Evolutionary conservation across 2,113 vertebrate species (phyloP), one percentile per base, ranked within the genome.

Genomic region (Etheostoma cragini): DNA sequence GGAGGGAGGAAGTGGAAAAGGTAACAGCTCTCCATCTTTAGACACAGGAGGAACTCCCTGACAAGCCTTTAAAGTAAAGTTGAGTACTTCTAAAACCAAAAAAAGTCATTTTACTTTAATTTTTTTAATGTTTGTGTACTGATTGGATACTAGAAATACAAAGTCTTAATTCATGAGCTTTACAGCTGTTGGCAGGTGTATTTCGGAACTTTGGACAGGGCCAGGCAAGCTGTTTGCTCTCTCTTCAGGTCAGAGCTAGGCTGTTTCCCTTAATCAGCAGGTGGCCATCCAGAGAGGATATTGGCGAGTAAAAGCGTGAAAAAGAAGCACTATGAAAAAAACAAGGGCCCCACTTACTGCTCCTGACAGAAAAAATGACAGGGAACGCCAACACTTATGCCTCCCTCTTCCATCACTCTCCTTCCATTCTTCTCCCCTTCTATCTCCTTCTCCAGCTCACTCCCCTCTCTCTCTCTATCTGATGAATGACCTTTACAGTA

Each of bases 401-500:
- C 83, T 85, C 78, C 63, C 77, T 85, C 81, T 70, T 82, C 76
- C 71, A 79, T 88, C 87, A 72, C 72, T 53, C 63, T 64, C 76
- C 56, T 68, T 19, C 60, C 33, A 15, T 24, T 10, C 6, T 47
- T n/a, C 50, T 64, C 70, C 49, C 38, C 22, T 19, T 58, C 67
- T 47, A 21, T 62, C 76, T 52, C 45, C 42, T 56, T 47, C 71
- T 26, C 26, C 26, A n/a, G n/a, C n/a, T 3, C 24, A 21, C 47
- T 33, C 53, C 24, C 3, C 24, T 10, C n/a, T 17, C 62, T 57
- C 83, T 38, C 68, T 62, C 26, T 38, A 81, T 85, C 84, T 88
- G 85, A 87, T 85, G 78, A 77, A 86, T 82, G 82, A 89, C 89
- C 91, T 93, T 93, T 89, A 77, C 85, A 86, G 81, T 69, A 66